Evolutionary conservation across 1,140 invertebrate species (phyloP).

Genomic region (Leptinotarsa defecta): DNA sequence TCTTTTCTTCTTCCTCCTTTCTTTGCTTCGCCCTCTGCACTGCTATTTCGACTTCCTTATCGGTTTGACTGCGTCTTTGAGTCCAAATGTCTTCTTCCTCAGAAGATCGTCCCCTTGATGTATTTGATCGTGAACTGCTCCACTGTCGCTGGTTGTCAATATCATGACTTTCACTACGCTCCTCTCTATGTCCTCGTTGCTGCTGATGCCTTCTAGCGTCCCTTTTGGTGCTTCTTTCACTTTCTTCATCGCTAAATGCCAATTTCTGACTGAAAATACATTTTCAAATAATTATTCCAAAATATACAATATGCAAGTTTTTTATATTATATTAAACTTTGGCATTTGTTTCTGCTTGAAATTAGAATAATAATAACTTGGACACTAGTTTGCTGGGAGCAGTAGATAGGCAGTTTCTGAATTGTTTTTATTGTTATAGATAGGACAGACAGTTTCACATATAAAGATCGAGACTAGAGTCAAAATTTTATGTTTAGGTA

Average conservation of each 20-base stretch:
- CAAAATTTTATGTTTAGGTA: no score
- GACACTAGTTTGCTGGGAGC: no score
- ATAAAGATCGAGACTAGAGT: no score
- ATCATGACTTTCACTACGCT: constrained; percentile 51
- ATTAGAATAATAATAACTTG: no score
- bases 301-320: no score
- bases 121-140: constrained; percentile 34
- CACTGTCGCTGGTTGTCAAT: constrained; percentile 15
- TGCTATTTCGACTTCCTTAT: constrained; percentile 70
- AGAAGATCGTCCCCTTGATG: constrained; percentile 41
- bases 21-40: constrained; percentile 76
- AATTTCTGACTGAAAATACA: constrained; percentile 71
- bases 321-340: no score
- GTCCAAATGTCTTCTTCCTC: constrained; percentile 78
- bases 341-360: no score
- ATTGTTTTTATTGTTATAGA: no score
- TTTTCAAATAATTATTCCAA: no score
- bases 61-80: constrained; percentile 69
- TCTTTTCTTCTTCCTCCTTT: constrained; percentile 81
- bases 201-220: constrained; percentile 21
- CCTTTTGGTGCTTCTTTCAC: constrained; percentile 49
- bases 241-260: constrained; percentile 91
- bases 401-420: no score
- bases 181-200: constrained; percentile 44
- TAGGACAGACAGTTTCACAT: no score